A percentile compares a stretch with the other conserved stretches of the same genome.
Conservation (phyloP, 2,797 vertebrate species). For the Calcarius lapponicus region DNA sequence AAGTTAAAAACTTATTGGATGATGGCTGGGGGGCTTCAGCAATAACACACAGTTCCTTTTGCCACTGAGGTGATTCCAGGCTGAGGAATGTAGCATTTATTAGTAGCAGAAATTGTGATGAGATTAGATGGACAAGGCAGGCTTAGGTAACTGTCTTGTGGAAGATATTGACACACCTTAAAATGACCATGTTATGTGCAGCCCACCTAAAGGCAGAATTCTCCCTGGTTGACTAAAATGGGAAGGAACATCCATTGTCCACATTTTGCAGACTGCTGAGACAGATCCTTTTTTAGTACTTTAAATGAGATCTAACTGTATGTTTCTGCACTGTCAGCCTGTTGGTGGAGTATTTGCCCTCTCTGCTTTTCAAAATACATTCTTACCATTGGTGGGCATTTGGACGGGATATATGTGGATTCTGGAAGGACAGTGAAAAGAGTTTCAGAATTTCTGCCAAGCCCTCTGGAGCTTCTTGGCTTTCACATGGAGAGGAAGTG, state of each 20-base stretch:
- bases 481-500: neutral
- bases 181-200: neutral
- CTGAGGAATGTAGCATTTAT: neutral
- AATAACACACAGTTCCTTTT: neutral
- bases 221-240: neutral
- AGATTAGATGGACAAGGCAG: neutral
- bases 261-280: neutral
- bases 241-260: neutral
- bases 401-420: neutral
- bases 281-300: neutral
- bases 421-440: neutral
- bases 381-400: neutral
- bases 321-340: neutral
- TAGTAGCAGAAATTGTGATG: neutral
- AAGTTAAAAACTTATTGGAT: conserved; percentile 37
- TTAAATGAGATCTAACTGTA: neutral
- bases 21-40: neutral
- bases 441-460: neutral
- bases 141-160: neutral
- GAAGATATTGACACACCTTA: neutral
- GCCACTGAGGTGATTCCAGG: neutral
- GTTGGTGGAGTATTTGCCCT: neutral
- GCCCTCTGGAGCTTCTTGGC: neutral
- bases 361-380: neutral
- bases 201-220: neutral